These are phyloP conservation scores for Arrhopalites spinosus DNA, from an alignment of 2,888 invertebrate genomes.

Conservation along the genomic window DNA sequence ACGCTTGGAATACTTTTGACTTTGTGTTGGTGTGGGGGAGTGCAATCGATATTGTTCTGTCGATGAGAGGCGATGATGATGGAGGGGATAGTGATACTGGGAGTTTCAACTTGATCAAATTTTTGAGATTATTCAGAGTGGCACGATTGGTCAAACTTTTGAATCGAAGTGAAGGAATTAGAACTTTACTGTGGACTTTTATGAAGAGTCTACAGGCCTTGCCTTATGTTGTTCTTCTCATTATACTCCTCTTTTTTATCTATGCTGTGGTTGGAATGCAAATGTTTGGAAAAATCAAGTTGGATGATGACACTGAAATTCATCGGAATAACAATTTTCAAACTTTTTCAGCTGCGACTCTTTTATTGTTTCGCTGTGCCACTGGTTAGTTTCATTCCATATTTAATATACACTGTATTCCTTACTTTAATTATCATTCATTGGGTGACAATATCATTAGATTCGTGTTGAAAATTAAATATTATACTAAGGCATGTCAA, in stretches of 20 bases:
- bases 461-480: too few relatives aligned
- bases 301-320: conserved; percentile 63
- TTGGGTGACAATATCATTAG: too few relatives aligned
- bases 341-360: conserved; percentile 66
- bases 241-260: conserved; percentile 61
- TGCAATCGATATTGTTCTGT: conserved; percentile 64
- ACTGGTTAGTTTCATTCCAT: conserved; percentile 59
- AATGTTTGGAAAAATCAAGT: conserved; percentile 66
- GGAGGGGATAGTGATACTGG: conserved; percentile 4
- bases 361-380: conserved; percentile 65
- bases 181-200: conserved; percentile 69
- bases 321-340: conserved; percentile 69
- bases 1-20: conserved; percentile 64
- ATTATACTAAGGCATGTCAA: too few relatives aligned
- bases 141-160: conserved; percentile 68
- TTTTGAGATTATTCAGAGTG: conserved; percentile 69
- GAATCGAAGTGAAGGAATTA: conserved; percentile 67
- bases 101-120: conserved; percentile 60
- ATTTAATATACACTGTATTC: too few relatives aligned
- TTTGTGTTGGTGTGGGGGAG: conserved; percentile 64
- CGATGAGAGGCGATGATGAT: conserved; percentile 45
- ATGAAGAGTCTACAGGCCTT: conserved; percentile 69
- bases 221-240: conserved; percentile 68
- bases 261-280: conserved; percentile 68
- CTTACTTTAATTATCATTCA: too few relatives aligned